phyloP scores from a whole-genome alignment of 2,797 vertebrate species.

The Vespertilio murinus region DNA sequence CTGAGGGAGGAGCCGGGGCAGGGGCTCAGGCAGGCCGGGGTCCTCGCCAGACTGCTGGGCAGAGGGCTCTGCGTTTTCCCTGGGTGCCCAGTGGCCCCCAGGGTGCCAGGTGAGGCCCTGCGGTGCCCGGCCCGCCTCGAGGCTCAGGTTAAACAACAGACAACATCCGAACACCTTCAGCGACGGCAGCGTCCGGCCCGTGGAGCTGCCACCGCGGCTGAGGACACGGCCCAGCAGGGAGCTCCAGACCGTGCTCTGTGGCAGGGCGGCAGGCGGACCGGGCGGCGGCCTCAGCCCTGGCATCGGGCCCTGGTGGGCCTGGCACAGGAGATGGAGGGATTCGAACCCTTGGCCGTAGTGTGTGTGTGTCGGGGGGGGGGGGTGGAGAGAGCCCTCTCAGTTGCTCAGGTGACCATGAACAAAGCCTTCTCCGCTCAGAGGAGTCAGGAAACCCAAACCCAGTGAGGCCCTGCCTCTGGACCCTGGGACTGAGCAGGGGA shows the following conservation, averaged over 20 bases:
- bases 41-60: background rate
- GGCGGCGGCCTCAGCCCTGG: background rate
- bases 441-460: background rate
- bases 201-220: background rate
- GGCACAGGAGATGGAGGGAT: background rate
- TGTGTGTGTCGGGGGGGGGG: too few relatives aligned
- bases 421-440: background rate
- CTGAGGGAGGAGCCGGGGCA: background rate
- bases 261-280: background rate
- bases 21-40: fast-evolving
- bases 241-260: background rate
- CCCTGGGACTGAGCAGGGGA: background rate
- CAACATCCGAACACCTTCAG: background rate
- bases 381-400: background rate
- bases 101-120: background rate
- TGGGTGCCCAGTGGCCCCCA: background rate
- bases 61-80: background rate
- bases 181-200: background rate
- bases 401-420: background rate
- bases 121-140: background rate
- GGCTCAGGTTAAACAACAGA: background rate
- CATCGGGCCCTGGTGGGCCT: background rate
- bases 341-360: background rate
- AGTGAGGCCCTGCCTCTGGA: background rate
- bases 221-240: background rate